Evolutionary conservation across 2,113 vertebrate genomes (phyloP).

Genomic region (Centrocercus urophasianus): DNA sequence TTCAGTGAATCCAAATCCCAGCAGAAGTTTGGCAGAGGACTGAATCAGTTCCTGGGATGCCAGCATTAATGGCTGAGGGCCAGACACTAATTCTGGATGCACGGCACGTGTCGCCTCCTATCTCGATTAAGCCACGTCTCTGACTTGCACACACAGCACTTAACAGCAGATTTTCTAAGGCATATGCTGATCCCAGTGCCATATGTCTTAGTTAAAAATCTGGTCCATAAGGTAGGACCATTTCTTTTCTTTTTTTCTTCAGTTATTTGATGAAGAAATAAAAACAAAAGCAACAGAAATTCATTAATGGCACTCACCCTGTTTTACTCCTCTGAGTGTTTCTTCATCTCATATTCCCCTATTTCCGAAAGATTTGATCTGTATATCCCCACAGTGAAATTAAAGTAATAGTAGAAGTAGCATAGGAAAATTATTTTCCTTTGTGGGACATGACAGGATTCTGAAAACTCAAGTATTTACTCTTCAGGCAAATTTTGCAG

Average conservation of each 20-base stretch:
- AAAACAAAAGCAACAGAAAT: background rate
- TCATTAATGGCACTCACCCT: background rate
- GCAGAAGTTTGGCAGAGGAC: constrained; percentile 80
- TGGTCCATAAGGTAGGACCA: background rate
- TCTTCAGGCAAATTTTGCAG: constrained; percentile 69
- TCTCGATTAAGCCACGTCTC: constrained; percentile 77
- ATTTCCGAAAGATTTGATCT: background rate
- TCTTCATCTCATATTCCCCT: background rate
- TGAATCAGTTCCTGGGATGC: constrained; percentile 73
- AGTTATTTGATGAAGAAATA: constrained; percentile 21
- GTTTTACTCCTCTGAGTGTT: background rate
- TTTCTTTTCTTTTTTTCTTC: background rate
- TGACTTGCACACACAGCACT: constrained; percentile 25
- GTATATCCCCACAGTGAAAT: background rate
- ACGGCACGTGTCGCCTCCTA: constrained; percentile 71
- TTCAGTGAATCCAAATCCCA: constrained; percentile 77
- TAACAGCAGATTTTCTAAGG: constrained; percentile 64
- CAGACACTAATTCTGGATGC: constrained; percentile 79
- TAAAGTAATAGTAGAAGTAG: constrained; percentile 19
- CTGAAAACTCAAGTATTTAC: constrained; percentile 65
- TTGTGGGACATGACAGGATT: constrained; percentile 32
- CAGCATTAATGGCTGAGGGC: constrained; percentile 78
- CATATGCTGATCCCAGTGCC: constrained; percentile 22
- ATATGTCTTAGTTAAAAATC: constrained; percentile 42
- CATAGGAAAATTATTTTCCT: constrained; percentile 5